Evolutionary conservation across 1,140 invertebrate genomes (phyloP).

Genomic region (Euborellia annulipes): DNA sequence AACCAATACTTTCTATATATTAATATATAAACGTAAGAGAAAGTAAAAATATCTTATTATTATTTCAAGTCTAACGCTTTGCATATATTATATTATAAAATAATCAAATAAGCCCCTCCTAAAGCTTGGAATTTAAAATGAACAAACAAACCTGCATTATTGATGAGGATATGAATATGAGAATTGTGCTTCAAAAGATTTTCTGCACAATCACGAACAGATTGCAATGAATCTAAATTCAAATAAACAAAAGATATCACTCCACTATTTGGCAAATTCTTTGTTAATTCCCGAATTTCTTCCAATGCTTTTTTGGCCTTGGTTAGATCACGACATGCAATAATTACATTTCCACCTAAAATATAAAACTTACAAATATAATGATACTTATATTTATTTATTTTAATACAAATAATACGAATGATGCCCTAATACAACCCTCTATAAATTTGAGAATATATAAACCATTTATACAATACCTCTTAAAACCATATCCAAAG

Average conservation of each 20-base stretch:
- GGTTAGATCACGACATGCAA: slow-evolving; percentile 27
- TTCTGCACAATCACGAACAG: slow-evolving; percentile 51
- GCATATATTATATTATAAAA: neutral
- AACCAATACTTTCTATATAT: too few relatives aligned
- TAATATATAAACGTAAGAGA: neutral
- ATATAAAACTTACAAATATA: too few relatives aligned
- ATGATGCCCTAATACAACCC: too few relatives aligned
- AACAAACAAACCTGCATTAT: slow-evolving; percentile 18
- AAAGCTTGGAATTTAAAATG: too few relatives aligned
- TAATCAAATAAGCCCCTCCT: neutral
- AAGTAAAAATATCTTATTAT: neutral
- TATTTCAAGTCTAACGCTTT: neutral
- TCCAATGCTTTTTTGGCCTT: slow-evolving; percentile 24
- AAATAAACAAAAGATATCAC: neutral
- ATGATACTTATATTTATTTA: too few relatives aligned
- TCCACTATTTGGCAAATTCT: slow-evolving; percentile 5
- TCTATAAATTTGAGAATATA: too few relatives aligned
- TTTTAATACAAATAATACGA: too few relatives aligned
- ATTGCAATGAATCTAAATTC: slow-evolving; percentile 53
- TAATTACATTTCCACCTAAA: slow-evolving; percentile 27
- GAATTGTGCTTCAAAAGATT: slow-evolving; percentile 38
- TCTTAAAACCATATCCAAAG: slow-evolving; percentile 52
- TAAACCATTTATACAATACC: too few relatives aligned
- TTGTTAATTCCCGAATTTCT: slow-evolving; percentile 20
- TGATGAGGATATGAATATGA: slow-evolving; percentile 20